Evolutionary conservation across 2,888 invertebrate genomes (phyloP), one percentile per base, ranked within the genome.

Genomic region (Eupithecia inturbata): DNA sequence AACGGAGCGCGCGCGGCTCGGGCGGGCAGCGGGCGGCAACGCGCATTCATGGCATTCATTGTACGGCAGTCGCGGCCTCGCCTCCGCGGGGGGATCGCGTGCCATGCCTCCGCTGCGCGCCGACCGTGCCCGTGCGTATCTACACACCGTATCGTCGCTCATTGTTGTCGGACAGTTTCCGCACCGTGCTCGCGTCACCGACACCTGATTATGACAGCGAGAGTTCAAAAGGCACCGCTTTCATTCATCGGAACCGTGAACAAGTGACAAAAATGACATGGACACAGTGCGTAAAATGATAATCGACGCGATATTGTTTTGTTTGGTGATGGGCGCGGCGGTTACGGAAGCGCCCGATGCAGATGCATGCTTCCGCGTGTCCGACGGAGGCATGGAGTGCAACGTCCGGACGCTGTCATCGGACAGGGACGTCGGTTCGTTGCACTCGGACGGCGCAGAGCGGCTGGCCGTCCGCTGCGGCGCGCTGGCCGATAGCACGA

Each of bases 391-490:
- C 78, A 89, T 94, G 89, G 89, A 91, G 85, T 97, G 97, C 91
- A 95, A 95, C 82, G 95, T 97, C 84, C 95, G 96, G 82, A 95
- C 96, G 82, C 95, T 97, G 88, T 97, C 97, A 85, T 95, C 96
- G 75, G 96, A 96, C 85, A 95, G 96, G 79, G 95, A 96, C 80
- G 96, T 96, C 85, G 94, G 95, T 90, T 90, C 93, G 91, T 93
- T 95, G 87, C 92, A 96, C 85, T 88, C 90, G 85, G 98, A 97
- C 87, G 97, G 97, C 77, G 97, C 97, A 79, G 95, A 96, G 82
- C 96, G 96, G 84, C 95, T 98, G 80, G 95, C 96, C 81, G 95
- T 98, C 81, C 95, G 95, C 81, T 98, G 98, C 93, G 96, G 96
- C 88, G 85, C 90, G 82, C 86, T 85, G 73, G 83, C 85, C 75